These are phyloP conservation scores for Rousettus leschenaultii DNA, from an alignment of 2,113 vertebrate species.

Conservation along the genomic window DNA sequence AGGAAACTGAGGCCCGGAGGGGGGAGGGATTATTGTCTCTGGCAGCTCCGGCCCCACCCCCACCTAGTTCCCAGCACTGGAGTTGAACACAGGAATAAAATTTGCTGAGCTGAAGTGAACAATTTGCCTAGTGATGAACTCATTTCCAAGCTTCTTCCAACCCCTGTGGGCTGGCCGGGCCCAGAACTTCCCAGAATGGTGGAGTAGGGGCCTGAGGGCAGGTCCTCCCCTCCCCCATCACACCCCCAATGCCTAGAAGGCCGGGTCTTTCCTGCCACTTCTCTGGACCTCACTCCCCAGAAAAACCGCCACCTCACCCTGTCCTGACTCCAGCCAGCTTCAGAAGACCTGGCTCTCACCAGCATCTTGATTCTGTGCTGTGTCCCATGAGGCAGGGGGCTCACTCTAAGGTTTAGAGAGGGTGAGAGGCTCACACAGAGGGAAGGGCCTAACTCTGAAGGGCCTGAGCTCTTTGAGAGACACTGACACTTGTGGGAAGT, in stretches of 20 bases:
- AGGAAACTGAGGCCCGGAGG: not conserved
- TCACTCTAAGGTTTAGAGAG: not conserved
- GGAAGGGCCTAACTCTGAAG: not conserved
- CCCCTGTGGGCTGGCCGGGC: not conserved
- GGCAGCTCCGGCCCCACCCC: not conserved
- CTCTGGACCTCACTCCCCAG: not conserved
- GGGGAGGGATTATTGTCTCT: not conserved
- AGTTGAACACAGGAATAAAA: conserved; percentile 13
- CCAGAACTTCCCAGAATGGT: not conserved
- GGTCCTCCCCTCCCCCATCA: no score
- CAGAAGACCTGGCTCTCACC: not conserved
- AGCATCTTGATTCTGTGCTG: not conserved
- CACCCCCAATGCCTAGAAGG: not conserved
- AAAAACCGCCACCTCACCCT: not conserved
- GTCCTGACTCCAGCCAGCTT: not conserved
- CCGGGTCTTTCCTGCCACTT: not conserved
- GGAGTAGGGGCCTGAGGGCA: not conserved
- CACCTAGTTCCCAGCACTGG: not conserved
- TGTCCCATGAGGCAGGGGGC: not conserved
- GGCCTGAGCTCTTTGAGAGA: not conserved
- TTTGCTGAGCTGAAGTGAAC: not conserved
- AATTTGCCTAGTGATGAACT: not conserved
- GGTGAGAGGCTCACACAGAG: not conserved
- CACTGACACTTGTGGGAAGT: not conserved
- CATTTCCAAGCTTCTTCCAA: not conserved